A percentile compares a stretch with the other conserved stretches of the same genome.
These are phyloP conservation scores for Troides aeacus DNA, from an alignment of 2,888 invertebrate species.

Conservation along the genomic window DNA sequence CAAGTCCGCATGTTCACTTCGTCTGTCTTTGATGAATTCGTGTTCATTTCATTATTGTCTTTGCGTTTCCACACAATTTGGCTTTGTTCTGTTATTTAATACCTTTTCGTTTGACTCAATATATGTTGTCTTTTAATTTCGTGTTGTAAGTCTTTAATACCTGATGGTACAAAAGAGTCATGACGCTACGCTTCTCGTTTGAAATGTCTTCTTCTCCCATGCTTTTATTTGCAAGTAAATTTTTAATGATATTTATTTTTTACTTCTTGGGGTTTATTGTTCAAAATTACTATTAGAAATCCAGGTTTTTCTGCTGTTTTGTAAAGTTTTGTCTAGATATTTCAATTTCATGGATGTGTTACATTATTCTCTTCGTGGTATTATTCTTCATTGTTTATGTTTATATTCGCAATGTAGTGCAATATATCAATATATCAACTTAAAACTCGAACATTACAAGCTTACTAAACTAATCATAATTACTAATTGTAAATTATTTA, in stretches of 20 bases:
- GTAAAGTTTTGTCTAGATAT: too few species aligned
- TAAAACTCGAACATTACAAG: too few species aligned
- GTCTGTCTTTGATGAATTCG: conserved; percentile 23
- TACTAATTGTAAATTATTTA: too few species aligned
- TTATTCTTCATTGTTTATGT: too few species aligned
- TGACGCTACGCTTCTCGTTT: neutral
- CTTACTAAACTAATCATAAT: too few species aligned
- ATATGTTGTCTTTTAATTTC: neutral
- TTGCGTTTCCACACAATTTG: neutral
- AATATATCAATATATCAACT: too few species aligned
- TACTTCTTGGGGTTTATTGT: too few species aligned
- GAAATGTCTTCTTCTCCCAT: neutral
- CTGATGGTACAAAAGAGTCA: neutral
- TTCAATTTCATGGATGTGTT: too few species aligned
- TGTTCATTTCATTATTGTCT: conserved; percentile 5
- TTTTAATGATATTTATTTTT: neutral
- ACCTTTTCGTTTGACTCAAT: neutral
- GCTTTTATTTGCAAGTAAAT: neutral
- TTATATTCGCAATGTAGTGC: too few species aligned
- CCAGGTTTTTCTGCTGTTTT: too few species aligned
- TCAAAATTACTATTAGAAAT: too few species aligned
- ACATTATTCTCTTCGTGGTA: too few species aligned
- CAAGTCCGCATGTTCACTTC: conserved; percentile 45
- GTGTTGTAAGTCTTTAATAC: conserved; percentile 2
- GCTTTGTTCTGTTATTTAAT: neutral